Evolutionary conservation across 2,888 invertebrate species (phyloP), one percentile per base, ranked within the genome.

Genomic region (Griposia aprilina): DNA sequence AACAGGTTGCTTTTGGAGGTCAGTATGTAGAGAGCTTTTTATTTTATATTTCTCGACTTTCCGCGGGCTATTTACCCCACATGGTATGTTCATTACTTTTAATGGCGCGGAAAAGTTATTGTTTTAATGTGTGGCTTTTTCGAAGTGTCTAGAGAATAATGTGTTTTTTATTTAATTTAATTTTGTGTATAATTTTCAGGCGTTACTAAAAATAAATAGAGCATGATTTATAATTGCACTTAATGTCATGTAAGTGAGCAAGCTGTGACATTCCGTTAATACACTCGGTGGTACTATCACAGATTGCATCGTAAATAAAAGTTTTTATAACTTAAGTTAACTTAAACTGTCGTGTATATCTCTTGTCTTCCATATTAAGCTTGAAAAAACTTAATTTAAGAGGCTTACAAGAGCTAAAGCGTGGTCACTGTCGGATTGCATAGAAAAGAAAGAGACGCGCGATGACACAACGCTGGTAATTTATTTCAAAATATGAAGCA

Each of bases 1-100:
- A 84, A 89, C 90, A 93, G 92, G 89, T 89, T 90, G 80, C 87
- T 78, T 83, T 85, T 55, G 73, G 87, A 93, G 93, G 93, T 93
- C 89, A 92, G 93, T 93, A 93, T 90, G 50, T 90, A 90, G 89
- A 70, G 65, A 60, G 76, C 13, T 76, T 86, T 69, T 74, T 65
- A 3, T 48, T 36, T 65, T 74, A 36, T 10, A 17, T 66, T 75
- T 52, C 36, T 57, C 0, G 48, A 6, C 26, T 36, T 55, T 36
- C 4, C 2, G 67, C 2, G 67, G 6, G 26, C 15, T 23, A 15
- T 67, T 68, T 30, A 17, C 1, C 15, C 1, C 50, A 41, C 0
- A 4, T 20, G 36, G 45, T 26, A 50, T 7, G 15, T 6, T 55
- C 8, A 23, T 55, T 26, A 20, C 20, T n/a, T 48, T 48, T n/a